A percentile compares a stretch with the other conserved stretches of the same genome.
Conservation (phyloP, 1,140 invertebrate species). For the Brachionus asplanchnoidis region DNA sequence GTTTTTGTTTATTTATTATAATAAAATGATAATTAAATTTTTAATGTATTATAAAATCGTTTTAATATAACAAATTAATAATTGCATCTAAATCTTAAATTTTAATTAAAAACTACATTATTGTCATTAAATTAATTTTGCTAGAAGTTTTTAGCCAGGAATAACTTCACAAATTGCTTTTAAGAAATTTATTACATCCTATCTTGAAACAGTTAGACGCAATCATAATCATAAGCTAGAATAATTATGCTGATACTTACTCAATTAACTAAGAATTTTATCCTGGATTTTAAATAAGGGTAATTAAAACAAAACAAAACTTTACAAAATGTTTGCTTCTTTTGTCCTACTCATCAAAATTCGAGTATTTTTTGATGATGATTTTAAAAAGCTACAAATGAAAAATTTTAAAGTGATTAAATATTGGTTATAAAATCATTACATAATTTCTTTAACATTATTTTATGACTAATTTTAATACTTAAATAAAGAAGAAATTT, state of each 20-base stretch:
- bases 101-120: neutral
- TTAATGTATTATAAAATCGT: neutral
- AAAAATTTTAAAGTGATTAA: too few species aligned
- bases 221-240: neutral
- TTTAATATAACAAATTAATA: neutral
- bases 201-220: neutral
- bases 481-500: too few species aligned
- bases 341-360: too few species aligned
- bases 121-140: neutral
- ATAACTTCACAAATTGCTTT: neutral
- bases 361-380: too few species aligned
- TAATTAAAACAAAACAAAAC: neutral
- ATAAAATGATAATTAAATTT: neutral
- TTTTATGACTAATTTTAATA: too few species aligned
- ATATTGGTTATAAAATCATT: too few species aligned
- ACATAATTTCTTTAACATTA: too few species aligned
- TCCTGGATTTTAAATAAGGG: neutral
- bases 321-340: neutral
- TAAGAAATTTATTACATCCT: neutral
- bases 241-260: neutral
- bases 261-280: neutral
- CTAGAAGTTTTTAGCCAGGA: neutral
- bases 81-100: neutral
- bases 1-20: neutral
- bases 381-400: too few species aligned